Percentiles rank a stretch among this genome's conserved stretches.
phyloP scores from a whole-genome alignment of 2,797 vertebrate genomes.

The Thalassophryne amazonica region DNA sequence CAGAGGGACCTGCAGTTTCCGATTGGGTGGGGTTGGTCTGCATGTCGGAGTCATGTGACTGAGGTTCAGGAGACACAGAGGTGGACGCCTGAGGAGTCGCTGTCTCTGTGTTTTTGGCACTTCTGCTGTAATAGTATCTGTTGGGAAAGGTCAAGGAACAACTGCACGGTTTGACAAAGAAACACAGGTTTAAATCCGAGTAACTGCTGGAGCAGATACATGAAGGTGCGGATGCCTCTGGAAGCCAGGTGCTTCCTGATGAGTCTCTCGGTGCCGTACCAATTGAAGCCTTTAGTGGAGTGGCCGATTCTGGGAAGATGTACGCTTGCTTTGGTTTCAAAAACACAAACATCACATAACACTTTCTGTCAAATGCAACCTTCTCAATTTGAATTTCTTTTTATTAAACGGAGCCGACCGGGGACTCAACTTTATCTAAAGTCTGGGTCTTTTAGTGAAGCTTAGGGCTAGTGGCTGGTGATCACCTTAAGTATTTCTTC shows the following conservation, averaged over 20 bases:
- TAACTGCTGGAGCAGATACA: slow-evolving; percentile 85
- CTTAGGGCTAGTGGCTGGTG: too few relatives aligned
- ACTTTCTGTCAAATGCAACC: too few relatives aligned
- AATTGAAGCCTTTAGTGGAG: slow-evolving; percentile 90
- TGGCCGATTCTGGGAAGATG: slow-evolving; percentile 93
- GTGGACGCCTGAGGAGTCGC: slow-evolving; percentile 12
- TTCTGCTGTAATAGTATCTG: slow-evolving; percentile 87
- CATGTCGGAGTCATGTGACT: not conserved
- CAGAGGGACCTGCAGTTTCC: slow-evolving; percentile 3
- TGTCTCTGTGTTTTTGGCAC: slow-evolving; percentile 2
- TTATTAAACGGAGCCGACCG: too few relatives aligned
- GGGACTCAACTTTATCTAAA: too few relatives aligned
- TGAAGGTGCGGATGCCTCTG: slow-evolving; percentile 82
- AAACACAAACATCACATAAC: not conserved
- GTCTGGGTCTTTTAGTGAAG: too few relatives aligned
- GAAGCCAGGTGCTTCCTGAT: slow-evolving; percentile 86
- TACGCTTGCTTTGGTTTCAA: slow-evolving; percentile 80
- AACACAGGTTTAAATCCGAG: too few relatives aligned
- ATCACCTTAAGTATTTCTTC: too few relatives aligned
- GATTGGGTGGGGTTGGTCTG: not conserved
- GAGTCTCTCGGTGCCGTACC: slow-evolving; percentile 93
- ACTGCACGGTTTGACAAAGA: not conserved
- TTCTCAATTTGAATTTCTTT: too few relatives aligned
- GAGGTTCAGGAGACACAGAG: not conserved
- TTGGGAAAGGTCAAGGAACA: slow-evolving; percentile 23